These are phyloP conservation scores for Noctua comes DNA, from an alignment of 2,888 invertebrate genomes.

Conservation along the genomic window DNA sequence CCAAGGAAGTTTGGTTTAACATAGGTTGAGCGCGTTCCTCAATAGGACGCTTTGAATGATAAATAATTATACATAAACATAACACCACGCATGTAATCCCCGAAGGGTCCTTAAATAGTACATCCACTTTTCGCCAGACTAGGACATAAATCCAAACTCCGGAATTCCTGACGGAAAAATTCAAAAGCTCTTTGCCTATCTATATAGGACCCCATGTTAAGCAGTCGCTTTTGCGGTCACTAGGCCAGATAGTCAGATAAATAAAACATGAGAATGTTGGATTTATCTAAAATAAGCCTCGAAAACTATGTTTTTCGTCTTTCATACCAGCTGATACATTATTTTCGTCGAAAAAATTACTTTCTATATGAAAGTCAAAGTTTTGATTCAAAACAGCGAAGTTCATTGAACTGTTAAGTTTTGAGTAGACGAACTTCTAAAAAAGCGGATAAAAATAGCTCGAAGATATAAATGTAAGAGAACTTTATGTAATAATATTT, in stretches of 20 bases:
- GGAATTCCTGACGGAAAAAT: neutral
- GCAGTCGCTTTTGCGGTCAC: neutral
- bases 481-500: slow-evolving; percentile 38
- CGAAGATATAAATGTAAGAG: slow-evolving; percentile 21
- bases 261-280: neutral
- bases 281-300: neutral
- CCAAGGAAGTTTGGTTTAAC: slow-evolving; percentile 8
- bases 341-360: neutral
- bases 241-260: neutral
- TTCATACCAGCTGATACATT: neutral
- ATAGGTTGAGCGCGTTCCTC: neutral
- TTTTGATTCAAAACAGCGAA: slow-evolving; percentile 25
- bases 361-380: neutral
- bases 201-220: neutral
- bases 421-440: slow-evolving; percentile 10
- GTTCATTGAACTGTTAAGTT: slow-evolving; percentile 51
- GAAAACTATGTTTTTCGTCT: neutral
- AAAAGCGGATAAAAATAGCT: slow-evolving; percentile 35
- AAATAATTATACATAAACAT: too few species aligned
- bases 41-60: neutral
- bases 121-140: too few species aligned
- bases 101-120: too few species aligned
- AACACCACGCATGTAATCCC: too few species aligned
- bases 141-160: too few species aligned
- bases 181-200: neutral